Conservation (phyloP, 2,888 invertebrate genomes). For the Osmoderma eremita region DNA sequence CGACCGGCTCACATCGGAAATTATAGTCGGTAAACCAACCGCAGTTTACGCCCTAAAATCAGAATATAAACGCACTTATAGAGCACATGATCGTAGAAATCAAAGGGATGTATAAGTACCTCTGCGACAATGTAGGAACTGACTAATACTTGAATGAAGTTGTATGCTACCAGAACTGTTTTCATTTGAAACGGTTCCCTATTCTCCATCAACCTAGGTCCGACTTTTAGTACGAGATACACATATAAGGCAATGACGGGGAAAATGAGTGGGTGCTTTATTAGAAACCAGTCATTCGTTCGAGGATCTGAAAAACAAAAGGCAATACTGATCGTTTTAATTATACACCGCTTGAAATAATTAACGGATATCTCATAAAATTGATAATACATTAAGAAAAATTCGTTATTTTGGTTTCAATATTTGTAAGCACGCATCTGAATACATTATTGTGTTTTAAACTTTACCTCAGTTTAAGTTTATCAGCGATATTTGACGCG, state of each 20-base stretch:
- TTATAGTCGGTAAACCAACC: constrained; percentile 87
- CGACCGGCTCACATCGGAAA: constrained; percentile 92
- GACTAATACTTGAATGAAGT: constrained; percentile 86
- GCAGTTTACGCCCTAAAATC: constrained; percentile 74
- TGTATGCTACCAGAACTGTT: constrained; percentile 83
- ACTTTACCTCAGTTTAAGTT: too few species aligned
- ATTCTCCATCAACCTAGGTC: constrained; percentile 88
- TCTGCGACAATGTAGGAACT: constrained; percentile 84
- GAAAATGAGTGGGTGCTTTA: constrained; percentile 74
- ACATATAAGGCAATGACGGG: constrained; percentile 75
- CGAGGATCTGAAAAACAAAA: constrained; percentile 72
- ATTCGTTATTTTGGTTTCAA: too few species aligned
- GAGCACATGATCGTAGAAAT: neutral
- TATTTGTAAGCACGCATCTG: too few species aligned
- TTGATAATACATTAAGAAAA: too few species aligned
- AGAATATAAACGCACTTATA: constrained; percentile 9
- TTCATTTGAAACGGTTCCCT: constrained; percentile 85
- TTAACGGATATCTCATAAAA: too few species aligned
- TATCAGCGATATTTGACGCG: too few species aligned
- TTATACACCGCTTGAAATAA: neutral
- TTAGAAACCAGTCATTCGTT: constrained; percentile 76
- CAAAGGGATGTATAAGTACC: constrained; percentile 63
- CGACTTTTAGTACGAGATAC: constrained; percentile 79
- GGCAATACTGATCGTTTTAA: constrained; percentile 26
- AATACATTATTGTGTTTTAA: too few species aligned